Evolutionary conservation across 1,140 invertebrate genomes (phyloP), one percentile per base, ranked within the genome.

Genomic region (Frieseomelitta varia): DNA sequence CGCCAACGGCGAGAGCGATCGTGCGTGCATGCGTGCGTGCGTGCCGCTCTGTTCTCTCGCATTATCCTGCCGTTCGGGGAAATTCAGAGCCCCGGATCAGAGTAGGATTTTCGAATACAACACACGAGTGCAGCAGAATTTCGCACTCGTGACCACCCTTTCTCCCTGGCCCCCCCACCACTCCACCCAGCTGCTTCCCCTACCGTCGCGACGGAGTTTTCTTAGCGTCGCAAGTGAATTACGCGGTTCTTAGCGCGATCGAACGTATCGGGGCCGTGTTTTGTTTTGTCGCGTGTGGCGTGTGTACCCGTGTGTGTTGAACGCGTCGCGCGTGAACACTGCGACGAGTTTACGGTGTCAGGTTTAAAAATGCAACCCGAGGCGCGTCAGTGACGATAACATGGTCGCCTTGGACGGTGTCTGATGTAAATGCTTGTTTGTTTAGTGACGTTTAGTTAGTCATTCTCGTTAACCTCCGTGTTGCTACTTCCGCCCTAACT

Each of bases 361-460:
- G 21, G 75, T 82, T 69, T 84, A 63, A 84, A 85, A 84, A 63
- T 79, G 73, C 67, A 34, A 61, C 8, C 53, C 21, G 73, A 75
- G 73, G n/a, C 19, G 27, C 55, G 73, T 27, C 19, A 74, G 39
- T 39, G 34, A 53, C 39, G 68, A 71, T 72, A 72, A 72, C 69
- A 51, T 51, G 69, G 24, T 72, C 69, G 39, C 39, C 69, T 72
- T 72, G 39, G 17, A 10, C 47, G 47, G 15, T 47, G 39, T 71
- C 34, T 47, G 30, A 2, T 71, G 12, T 47, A 24, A 39, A 39
- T 39, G 39, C 34, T 68, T 21, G 34, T 47, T 47, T 39, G 21
- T 15, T 47, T 15, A 24, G 24, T 47, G 39, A 71, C 14, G 68
- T 39, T n/a, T 71, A 2, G 21, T n/a, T 71, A 4, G 3, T 17